Base-by-base conservation (phyloP, 23 tunicate species). In the Halocynthia roretzi region DNA sequence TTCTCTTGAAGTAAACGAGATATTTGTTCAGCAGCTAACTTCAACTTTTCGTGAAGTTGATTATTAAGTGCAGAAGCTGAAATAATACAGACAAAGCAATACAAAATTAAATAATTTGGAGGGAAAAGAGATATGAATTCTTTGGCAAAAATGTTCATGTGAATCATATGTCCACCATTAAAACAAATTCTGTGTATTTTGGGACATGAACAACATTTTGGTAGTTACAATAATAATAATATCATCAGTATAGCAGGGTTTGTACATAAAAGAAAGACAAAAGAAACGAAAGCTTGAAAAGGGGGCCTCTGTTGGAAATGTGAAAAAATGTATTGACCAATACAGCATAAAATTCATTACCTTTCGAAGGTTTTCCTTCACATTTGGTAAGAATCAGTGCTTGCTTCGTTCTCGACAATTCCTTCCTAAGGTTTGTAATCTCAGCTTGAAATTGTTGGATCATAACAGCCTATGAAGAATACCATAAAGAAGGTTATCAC, bases 401-500 rank as follows among this genome's bases (percentile, higher is more conserved):
- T 17, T 71, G 85, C 50, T 81, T 81, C 50, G 85, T 66, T 54
- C 23, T n/a, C 14, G 77, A 62, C 18, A 86, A 77, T 81, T 81
- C 70, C 71, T 80, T 80, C 18, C 79, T 82, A 9, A 86, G 71
- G 10, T 70, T 51, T 7, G 82, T 68, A 55, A 86, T 52, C 58
- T 86, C 76, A 19, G 80, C 77, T 57, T 81, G 77, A 7, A 86
- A 70, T 8, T 80, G 80, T 68, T 86, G 92, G 12, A 86, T 60
- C 52, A 86, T 19, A 50, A 70, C 80, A 6, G 82, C 92, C 92
- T 86, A 64, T n/a, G n/a, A 14, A 1, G 21, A 76, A 64, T 10
- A 51, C 63, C 54, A n/a, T 48, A 5, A 40, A 51, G 22, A 9
- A 71, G 20, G 12, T 11, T 10, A 44, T 12, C 4, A 0, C 52